Percentiles rank a stretch among this genome's conserved stretches.
Conservation (phyloP, 2,888 invertebrate species). For the Drosophila anomalata region DNA sequence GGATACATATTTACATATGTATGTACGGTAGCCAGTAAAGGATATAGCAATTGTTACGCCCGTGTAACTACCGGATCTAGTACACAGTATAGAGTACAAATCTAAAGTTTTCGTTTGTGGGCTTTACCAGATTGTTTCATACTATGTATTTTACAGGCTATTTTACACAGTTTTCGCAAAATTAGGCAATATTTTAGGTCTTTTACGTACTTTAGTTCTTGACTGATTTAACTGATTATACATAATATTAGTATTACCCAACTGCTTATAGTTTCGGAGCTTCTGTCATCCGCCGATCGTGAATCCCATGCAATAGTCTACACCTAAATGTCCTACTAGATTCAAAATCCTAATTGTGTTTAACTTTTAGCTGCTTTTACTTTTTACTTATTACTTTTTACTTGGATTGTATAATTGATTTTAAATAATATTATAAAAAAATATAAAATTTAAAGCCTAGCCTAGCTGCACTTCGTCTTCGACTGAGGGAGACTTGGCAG, state of each 20-base stretch:
- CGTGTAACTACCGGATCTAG: constrained; percentile 25
- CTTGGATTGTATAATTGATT: background rate
- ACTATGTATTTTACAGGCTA: background rate
- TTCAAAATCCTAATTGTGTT: background rate
- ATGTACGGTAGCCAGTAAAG: constrained; percentile 22
- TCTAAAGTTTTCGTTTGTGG: constrained; percentile 3
- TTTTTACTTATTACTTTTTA: background rate
- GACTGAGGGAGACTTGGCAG: too few species aligned
- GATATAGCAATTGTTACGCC: constrained; percentile 35
- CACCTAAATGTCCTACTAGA: background rate
- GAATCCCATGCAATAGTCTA: background rate
- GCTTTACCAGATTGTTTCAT: background rate
- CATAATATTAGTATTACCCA: background rate
- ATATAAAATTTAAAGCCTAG: background rate
- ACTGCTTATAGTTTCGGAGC: background rate
- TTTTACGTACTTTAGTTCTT: background rate
- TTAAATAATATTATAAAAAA: background rate
- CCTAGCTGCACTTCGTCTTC: too few species aligned
- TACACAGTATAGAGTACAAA: constrained; percentile 40
- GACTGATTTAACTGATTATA: constrained; percentile 1
- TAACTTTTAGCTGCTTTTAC: too few species aligned
- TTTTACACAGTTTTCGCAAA: background rate
- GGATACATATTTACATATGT: constrained; percentile 29
- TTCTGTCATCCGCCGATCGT: background rate
- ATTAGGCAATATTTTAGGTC: background rate